These are phyloP conservation scores for Poeciliopsis retropinna DNA, from an alignment of 2,113 vertebrate genomes.

Conservation along the genomic window DNA sequence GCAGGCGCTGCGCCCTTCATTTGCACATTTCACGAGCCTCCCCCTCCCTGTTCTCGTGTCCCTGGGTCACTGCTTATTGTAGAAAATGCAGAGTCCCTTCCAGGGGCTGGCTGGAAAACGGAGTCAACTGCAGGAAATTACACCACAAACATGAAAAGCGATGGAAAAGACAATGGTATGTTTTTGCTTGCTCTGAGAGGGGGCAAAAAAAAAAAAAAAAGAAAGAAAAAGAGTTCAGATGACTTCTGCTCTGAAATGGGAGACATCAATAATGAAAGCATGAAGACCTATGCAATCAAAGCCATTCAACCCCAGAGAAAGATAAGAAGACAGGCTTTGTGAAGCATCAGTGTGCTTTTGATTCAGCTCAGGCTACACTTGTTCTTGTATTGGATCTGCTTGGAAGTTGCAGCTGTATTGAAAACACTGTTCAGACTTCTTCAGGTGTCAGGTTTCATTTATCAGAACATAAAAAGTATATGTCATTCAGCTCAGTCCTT, in stretches of 20 bases:
- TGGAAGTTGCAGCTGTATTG: not conserved
- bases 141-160: conserved; percentile 42
- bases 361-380: not conserved
- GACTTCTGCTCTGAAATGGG: conserved; percentile 24
- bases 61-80: conserved; percentile 33
- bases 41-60: conserved; percentile 20
- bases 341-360: not conserved
- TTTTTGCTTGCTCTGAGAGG: conserved; percentile 12
- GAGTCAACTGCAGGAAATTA: conserved; percentile 39
- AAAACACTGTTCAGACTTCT: not conserved
- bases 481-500: not conserved
- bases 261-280: not conserved
- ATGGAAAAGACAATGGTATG: conserved; percentile 41
- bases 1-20: conserved; percentile 30
- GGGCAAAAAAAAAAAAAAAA: too few relatives aligned
- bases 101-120: conserved; percentile 1
- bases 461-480: not conserved
- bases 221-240: conserved; percentile 8
- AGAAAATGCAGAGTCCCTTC: conserved; percentile 36
- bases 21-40: conserved; percentile 45
- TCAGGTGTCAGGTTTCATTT: not conserved
- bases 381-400: not conserved
- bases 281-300: conserved; percentile 21
- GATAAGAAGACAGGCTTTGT: conserved; percentile 10
- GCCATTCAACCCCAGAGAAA: conserved; percentile 16